Base-by-base conservation (phyloP, 1,140 invertebrate genomes). In the Charaxes varanes region DNA sequence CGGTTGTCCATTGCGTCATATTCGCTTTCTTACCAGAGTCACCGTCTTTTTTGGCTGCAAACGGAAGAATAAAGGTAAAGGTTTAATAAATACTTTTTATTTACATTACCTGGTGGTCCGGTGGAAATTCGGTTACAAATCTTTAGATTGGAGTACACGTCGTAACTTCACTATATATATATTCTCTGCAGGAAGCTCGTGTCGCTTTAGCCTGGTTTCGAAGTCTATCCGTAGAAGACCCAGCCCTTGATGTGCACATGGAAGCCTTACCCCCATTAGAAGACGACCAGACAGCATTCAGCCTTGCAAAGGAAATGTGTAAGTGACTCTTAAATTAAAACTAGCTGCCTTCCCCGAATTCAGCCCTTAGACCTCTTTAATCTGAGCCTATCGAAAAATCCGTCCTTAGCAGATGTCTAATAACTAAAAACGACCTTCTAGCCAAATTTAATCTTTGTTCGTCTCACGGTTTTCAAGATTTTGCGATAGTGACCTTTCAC, bases 11-110 rank as follows among this genome's bases (percentile, higher is more conserved):
- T 30, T 71, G 64, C 42, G 16, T 52, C 5, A 33, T 56, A 27
- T 67, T 63, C 36, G 24, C 56, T 10, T 43, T 69, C 3, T 33
- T 69, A 34, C 70, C 70, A 0, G 70, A 74, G 37, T 74, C 70
- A 3, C 70, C 70, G 0, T 41, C 62, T 0, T 74, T 46, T 35
- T 53, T 74, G 5, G 64, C 64, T 0, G 60, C 66, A 4, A 48
- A 41, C 6, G 62, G 62, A 1, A 57, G 51, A 31, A 6, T 35
- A 1, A 26, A 64, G 37, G 64, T 68, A 41, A 14, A 15, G 32
- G 22, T 15, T 10, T 11, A 10, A 8, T 28, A 7, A 26, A 22
- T 22, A 22, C 21, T n/a, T n/a, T n/a, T n/a, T n/a, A n/a, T n/a
- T n/a, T n/a, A n/a, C n/a, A n/a, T n/a, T n/a, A n/a, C n/a, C n/a